Base-by-base conservation (phyloP, 1,140 invertebrate genomes). In the Yoshiicerus persimilis region DNA sequence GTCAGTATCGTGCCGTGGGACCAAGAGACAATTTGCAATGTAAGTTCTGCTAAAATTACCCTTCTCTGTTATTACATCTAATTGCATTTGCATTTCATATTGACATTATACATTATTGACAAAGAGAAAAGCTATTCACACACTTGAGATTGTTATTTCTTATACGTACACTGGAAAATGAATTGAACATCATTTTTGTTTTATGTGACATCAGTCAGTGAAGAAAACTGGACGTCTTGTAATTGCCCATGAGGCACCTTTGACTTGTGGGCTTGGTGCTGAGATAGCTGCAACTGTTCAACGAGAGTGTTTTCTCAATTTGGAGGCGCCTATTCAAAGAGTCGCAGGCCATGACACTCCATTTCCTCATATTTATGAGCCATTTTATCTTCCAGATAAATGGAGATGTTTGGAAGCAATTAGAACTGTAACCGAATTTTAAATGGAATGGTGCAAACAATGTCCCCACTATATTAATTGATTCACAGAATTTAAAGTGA, bases 301-400 rank as follows among this genome's bases (percentile, higher is more conserved):
- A 95, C 95, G 96, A 91, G 96, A 98, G 91, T 99, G 98, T 92
- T 99, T 99, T 92, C 94, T 99, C 47, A 94, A 98, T 92, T 94
- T 99, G 87, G 98, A 99, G 93, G 97, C 98, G 9, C 99, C 99
- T 0, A 94, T 99, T 20, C 93, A 94, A 77, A 94, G 99, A 92
- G 96, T 99, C 4, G 96, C 97, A 75, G 99, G 99, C n/a, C 98
- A 97, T 94, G 99, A 99, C 93, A 97, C 98, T 6, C 98, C 99
- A 4, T 99, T 99, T 93, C 97, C 99, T 9, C 97, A 98, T 93
- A 94, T 99, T 4, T 99, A 96, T 93, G 99, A 99, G 92, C 96
- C 96, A 0, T 98, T 99, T 93, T 99, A 99, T 93, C 92, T 99
- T 87, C 99, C 99, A 6, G 96, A 97, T 91, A 98, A 97, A 92